Conservation (phyloP, 2,888 invertebrate genomes). For the Dichetophora obliterata region DNA sequence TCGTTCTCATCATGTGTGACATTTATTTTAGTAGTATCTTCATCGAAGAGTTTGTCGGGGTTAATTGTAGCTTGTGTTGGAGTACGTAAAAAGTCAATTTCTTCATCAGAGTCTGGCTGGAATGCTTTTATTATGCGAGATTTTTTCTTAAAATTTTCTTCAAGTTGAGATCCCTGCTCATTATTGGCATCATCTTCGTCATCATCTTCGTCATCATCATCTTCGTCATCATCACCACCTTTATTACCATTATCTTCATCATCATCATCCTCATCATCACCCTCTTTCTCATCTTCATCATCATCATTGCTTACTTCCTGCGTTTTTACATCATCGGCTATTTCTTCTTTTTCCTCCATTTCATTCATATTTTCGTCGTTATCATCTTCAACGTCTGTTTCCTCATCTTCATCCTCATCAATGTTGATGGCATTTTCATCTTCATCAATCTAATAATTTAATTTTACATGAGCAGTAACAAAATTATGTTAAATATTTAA, state of each 20-base stretch:
- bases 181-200: constrained; percentile 56
- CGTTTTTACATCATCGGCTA: constrained; percentile 42
- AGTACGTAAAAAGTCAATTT: constrained; percentile 56
- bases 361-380: constrained; percentile 71
- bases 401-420: constrained; percentile 34
- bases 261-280: constrained; percentile 49
- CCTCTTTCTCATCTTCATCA: constrained; percentile 69
- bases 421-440: constrained; percentile 49
- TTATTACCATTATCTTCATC: constrained; percentile 55
- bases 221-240: constrained; percentile 70
- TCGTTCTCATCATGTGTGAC: constrained; percentile 69
- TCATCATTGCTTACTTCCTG: constrained; percentile 72
- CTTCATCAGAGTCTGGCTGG: constrained; percentile 64
- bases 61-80: constrained; percentile 48
- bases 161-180: constrained; percentile 53
- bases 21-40: constrained; percentile 50
- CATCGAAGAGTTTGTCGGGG: constrained; percentile 56
- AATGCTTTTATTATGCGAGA: constrained; percentile 67
- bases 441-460: constrained; percentile 49
- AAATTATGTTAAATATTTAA: too few relatives aligned
- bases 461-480: background rate
- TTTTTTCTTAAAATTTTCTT: constrained; percentile 64
- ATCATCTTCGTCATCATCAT: constrained; percentile 69
- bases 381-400: constrained; percentile 41
- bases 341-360: constrained; percentile 68